A percentile compares a stretch with the other conserved stretches of the same genome.
Conservation (phyloP, 1,140 invertebrate species). For the Lucilia cuprina region DNA sequence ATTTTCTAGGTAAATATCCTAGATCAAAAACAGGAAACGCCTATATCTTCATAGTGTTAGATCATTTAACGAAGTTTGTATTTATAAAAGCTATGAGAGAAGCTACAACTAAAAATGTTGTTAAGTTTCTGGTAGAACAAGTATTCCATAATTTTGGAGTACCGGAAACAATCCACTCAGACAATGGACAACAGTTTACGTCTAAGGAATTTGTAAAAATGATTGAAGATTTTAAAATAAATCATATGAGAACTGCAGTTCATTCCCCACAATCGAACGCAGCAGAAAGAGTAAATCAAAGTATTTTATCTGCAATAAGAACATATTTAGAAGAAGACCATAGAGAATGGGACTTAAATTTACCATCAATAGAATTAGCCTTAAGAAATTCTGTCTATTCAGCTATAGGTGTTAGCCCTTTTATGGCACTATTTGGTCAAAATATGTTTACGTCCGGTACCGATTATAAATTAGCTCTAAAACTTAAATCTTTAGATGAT, state of each 20-base stretch:
- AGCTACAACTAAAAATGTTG: too few relatives aligned
- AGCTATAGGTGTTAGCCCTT: not conserved
- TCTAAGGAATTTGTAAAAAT: not conserved
- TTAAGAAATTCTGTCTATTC: not conserved
- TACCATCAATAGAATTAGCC: not conserved
- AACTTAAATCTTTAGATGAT: not conserved
- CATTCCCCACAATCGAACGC: constrained; percentile 9
- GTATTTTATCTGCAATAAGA: not conserved
- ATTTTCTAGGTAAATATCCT: constrained; percentile 4
- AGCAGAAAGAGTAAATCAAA: not conserved
- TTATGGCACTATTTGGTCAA: not conserved
- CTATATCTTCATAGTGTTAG: not conserved
- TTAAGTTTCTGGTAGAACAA: too few relatives aligned
- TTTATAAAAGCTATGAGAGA: not conserved
- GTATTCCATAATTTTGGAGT: not conserved
- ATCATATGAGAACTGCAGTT: not conserved
- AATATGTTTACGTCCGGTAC: not conserved
- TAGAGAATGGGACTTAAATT: not conserved
- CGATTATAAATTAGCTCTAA: not conserved
- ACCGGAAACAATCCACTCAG: not conserved
- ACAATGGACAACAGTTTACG: not conserved
- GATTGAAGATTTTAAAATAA: not conserved
- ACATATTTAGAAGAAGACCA: not conserved
- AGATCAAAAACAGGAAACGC: not conserved
- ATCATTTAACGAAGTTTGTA: not conserved